phyloP scores from a whole-genome alignment of 2,113 vertebrate species.

The Clarias batrachus region DNA sequence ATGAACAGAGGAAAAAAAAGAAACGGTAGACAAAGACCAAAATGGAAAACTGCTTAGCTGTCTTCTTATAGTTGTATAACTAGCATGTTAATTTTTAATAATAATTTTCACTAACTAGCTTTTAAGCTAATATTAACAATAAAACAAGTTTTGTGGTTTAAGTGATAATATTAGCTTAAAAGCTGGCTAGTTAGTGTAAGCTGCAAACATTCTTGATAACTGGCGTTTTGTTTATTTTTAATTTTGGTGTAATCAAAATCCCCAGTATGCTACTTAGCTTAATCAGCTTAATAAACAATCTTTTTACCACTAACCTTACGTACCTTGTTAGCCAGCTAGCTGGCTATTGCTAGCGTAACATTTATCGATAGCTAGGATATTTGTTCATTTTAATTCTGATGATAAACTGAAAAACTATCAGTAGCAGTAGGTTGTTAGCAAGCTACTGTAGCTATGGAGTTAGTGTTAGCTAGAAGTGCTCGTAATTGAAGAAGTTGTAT shows the following conservation, averaged over 20 bases:
- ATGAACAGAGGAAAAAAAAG: too few relatives aligned
- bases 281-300: background rate
- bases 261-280: background rate
- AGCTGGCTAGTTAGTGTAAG: background rate
- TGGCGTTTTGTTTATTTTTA: background rate
- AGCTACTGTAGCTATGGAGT: background rate
- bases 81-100: too few relatives aligned
- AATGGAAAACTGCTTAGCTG: background rate
- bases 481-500: too few relatives aligned
- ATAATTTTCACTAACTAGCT: background rate
- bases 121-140: background rate
- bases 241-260: background rate
- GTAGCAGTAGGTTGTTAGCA: background rate
- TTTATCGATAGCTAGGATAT: background rate
- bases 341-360: background rate
- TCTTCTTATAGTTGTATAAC: too few relatives aligned
- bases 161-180: background rate
- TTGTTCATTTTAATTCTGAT: background rate
- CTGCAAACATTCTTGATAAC: background rate
- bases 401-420: too few relatives aligned
- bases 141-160: too few relatives aligned
- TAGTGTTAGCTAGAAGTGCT: background rate
- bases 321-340: background rate
- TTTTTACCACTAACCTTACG: background rate
- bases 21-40: background rate